A percentile compares a stretch with the other conserved stretches of the same genome.
Evolutionary conservation across 2,888 invertebrate genomes (phyloP).

Genomic region (Tenthredo livida): DNA sequence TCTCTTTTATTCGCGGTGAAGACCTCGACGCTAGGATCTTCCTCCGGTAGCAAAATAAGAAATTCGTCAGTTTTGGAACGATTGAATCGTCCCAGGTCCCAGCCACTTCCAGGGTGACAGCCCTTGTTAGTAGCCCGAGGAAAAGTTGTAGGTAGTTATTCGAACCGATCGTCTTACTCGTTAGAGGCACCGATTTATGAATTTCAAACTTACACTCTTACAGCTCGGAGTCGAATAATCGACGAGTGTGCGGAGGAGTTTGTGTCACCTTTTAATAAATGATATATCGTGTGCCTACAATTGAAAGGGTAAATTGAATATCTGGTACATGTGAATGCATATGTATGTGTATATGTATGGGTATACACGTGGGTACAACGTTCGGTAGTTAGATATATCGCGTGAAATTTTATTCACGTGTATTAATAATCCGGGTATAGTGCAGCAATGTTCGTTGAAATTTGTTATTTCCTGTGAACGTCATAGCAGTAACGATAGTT

Average conservation of each 20-base stretch:
- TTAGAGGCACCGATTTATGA: constrained; percentile 14
- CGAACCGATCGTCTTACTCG: neutral
- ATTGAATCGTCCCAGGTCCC: constrained; percentile 4
- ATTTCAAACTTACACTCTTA: neutral
- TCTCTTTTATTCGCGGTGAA: constrained; percentile 39
- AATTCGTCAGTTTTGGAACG: constrained; percentile 12
- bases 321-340: neutral
- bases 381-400: neutral
- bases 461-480: constrained; percentile 41
- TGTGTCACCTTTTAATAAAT: neutral
- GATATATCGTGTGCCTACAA: neutral
- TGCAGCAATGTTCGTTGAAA: constrained; percentile 45
- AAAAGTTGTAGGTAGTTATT: constrained; percentile 1
- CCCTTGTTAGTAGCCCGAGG: neutral
- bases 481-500: constrained; percentile 30
- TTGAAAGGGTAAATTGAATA: neutral
- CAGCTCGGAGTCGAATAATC: neutral
- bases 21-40: constrained; percentile 45
- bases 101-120: constrained; percentile 10
- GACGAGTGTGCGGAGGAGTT: neutral
- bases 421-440: neutral
- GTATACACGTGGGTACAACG: neutral
- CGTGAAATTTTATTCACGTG: neutral
- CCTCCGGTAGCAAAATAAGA: constrained; percentile 16
- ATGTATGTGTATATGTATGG: neutral